Base-by-base conservation (phyloP, 2,113 vertebrate species). In the Pyxicephalus adspersus region DNA sequence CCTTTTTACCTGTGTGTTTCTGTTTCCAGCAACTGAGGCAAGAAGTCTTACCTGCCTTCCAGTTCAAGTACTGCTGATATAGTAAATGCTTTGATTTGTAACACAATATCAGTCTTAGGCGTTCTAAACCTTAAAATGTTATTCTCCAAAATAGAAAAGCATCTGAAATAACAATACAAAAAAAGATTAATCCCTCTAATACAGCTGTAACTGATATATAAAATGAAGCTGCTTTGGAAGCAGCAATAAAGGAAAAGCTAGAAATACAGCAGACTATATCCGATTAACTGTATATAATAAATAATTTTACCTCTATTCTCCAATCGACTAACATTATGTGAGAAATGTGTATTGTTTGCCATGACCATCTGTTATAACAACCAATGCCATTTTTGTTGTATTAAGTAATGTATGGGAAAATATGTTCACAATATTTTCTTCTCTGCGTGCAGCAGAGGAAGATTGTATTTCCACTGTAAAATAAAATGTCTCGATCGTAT, bases 271-370 rank as follows among this genome's bases (percentile, higher is more conserved):
- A 73, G 52, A 73, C 20, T 57, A 23, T 73, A 52, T 58, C 54
- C 31, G 28, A 57, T 73, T 58, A 73, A 73, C 28, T 22, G 7
- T 7, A 8, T 29, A 73, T 29, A 73, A 55, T 73, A 73, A 45
- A 45, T 57, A 55, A 58, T 34, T 72, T 58, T 34, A 58, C 70
- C 54, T n/a, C n/a, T 54, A 54, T 31, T 57, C 28, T 34, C 19
- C 22, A 72, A 72, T 19, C 26, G 54, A 72, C 55, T 73, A 73
- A 73, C 55, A 73, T 73, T 57, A 54, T 73, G 26, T 73, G 70
- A 73, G 29, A 15, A 73, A 73, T 58, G 70, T 58, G 54, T 58
- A 34, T 73, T 73, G 20, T 73, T 73, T 58, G 31, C 22, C 23
- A 22, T 58, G 52, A 28, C 70, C 23, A 34, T 73, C 70, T 58